phyloP scores from a whole-genome alignment of 1,140 invertebrate genomes.

The Schlechtendalia chinensis region DNA sequence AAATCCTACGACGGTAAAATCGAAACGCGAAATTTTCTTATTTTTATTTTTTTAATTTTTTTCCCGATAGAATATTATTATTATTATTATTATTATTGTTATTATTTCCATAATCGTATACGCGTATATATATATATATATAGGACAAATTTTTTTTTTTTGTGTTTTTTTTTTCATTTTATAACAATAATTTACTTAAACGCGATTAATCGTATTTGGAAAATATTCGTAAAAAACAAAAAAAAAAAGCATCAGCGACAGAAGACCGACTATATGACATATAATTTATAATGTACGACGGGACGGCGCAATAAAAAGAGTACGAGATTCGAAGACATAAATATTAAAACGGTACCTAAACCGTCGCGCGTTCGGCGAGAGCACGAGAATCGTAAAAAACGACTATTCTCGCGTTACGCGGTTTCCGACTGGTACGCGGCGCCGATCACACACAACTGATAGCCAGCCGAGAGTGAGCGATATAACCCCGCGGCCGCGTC shows the following conservation, averaged over 20 bases:
- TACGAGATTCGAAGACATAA: no score
- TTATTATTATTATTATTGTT: no score
- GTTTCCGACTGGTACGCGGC: no score
- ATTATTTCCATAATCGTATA: conserved; percentile 32
- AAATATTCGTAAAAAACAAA: conserved; percentile 19
- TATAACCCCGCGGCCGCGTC: no score
- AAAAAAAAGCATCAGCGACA: conserved; percentile 19
- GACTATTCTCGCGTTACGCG: no score
- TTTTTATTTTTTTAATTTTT: conserved; percentile 14
- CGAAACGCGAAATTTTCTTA: conserved; percentile 4
- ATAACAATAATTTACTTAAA: conserved; percentile 11
- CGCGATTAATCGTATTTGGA: conserved; percentile 19
- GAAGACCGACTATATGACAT: conserved; percentile 3
- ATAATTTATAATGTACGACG: not conserved
- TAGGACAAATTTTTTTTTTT: not conserved
- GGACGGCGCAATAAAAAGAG: no score
- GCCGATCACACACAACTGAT: no score
- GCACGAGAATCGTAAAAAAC: no score
- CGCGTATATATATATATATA: not conserved
- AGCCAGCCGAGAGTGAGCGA: no score
- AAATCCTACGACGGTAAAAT: conserved; percentile 32
- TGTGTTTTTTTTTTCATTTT: no score
- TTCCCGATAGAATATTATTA: conserved; percentile 9
- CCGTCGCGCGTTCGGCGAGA: no score
- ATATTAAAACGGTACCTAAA: no score